These are phyloP conservation scores for Drosophila melanocephala DNA, from an alignment of 2,888 invertebrate genomes.

Conservation along the genomic window DNA sequence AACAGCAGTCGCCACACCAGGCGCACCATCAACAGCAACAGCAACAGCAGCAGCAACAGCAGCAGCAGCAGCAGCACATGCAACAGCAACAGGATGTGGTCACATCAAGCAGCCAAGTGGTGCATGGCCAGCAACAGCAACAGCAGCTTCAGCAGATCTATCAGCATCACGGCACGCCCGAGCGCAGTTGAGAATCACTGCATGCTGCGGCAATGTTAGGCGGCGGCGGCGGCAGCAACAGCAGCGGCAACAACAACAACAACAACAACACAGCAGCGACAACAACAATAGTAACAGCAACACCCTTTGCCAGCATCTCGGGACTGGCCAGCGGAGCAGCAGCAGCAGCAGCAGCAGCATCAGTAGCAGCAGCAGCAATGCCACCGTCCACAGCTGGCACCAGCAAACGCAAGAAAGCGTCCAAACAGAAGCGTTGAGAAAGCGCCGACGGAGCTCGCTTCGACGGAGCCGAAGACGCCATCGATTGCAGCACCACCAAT, in stretches of 20 bases:
- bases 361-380: slow-evolving; percentile 44
- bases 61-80: slow-evolving; percentile 74
- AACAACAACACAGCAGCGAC: slow-evolving; percentile 10
- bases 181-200: slow-evolving; percentile 86
- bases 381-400: slow-evolving; percentile 56
- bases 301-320: slow-evolving; percentile 18
- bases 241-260: slow-evolving; percentile 32
- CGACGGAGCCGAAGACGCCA: slow-evolving; percentile 3
- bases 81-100: slow-evolving; percentile 84
- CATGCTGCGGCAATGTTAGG: slow-evolving; percentile 79
- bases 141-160: slow-evolving; percentile 85
- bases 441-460: slow-evolving; percentile 13
- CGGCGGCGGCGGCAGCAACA: slow-evolving; percentile 40
- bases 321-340: slow-evolving; percentile 10
- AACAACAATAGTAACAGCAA: slow-evolving; percentile 24
- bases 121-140: slow-evolving; percentile 78
- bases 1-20: slow-evolving; percentile 81
- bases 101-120: slow-evolving; percentile 84
- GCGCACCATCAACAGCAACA: slow-evolving; percentile 77
- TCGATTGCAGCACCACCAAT: slow-evolving; percentile 3
- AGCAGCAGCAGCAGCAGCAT: slow-evolving; percentile 41
- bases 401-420: slow-evolving; percentile 83
- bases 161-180: slow-evolving; percentile 85
- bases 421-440: slow-evolving; percentile 84
- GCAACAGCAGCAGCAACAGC: slow-evolving; percentile 77